phyloP scores from a whole-genome alignment of 2,113 vertebrate genomes.

The Panthera uncia region DNA sequence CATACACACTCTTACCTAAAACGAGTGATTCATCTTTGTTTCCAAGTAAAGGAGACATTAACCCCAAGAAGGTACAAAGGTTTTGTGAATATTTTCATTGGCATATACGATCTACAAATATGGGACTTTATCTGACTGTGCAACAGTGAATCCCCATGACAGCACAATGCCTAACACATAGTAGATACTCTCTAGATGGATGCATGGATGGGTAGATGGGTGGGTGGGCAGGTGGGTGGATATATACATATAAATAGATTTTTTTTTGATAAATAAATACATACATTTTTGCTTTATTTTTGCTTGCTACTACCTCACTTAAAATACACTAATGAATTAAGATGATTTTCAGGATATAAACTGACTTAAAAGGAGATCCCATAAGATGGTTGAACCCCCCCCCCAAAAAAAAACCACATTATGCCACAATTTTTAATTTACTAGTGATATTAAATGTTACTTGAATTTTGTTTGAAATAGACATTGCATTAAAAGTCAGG shows the following conservation, averaged over 20 bases:
- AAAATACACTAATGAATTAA: background rate
- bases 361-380: background rate
- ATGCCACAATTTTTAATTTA: background rate
- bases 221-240: background rate
- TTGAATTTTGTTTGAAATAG: background rate
- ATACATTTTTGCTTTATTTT: background rate
- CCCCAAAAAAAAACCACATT: background rate
- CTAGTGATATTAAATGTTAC: background rate
- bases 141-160: background rate
- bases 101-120: background rate
- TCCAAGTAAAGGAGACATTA: background rate
- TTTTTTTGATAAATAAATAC: background rate
- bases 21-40: background rate
- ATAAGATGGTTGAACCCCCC: background rate
- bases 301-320: background rate
- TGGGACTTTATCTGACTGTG: background rate
- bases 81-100: background rate
- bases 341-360: background rate
- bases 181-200: background rate
- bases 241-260: background rate
- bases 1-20: background rate
- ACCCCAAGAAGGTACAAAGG: background rate
- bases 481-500: background rate
- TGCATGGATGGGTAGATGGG: background rate
- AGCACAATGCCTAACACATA: background rate